Evolutionary conservation across 2,113 vertebrate species (phyloP).

Genomic region (Scortum barcoo): DNA sequence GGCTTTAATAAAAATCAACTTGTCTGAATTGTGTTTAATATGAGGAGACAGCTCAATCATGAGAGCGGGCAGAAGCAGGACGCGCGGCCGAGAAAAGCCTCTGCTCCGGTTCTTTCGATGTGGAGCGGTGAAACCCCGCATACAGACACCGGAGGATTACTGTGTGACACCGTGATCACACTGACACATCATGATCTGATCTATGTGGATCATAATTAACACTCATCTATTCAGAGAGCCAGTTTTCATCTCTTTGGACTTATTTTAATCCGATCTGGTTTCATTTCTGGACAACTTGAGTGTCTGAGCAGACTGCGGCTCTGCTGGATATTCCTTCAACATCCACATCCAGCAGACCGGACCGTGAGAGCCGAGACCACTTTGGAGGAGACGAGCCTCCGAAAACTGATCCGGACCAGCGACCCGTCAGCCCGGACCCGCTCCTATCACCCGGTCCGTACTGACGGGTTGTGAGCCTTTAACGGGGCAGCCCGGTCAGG

Average conservation of each 20-base stretch:
- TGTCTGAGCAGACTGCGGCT: constrained; percentile 2
- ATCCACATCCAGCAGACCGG: neutral
- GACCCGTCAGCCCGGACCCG: constrained; percentile 35
- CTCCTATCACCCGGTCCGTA: neutral
- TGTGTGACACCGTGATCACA: too few relatives aligned
- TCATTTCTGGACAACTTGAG: constrained; percentile 2
- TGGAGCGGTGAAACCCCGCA: constrained; percentile 29
- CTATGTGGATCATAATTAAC: neutral
- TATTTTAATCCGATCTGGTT: neutral
- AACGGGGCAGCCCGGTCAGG: neutral
- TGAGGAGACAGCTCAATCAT: neutral
- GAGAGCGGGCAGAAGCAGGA: neutral
- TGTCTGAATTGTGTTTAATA: constrained; percentile 31
- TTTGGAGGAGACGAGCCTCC: constrained; percentile 42
- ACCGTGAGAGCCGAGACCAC: constrained; percentile 40
- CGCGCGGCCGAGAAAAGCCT: neutral
- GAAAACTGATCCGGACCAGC: constrained; percentile 32
- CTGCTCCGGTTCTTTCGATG: neutral
- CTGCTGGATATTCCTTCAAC: constrained; percentile 21
- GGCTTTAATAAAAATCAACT: constrained; percentile 25
- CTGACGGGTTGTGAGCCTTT: constrained; percentile 29
- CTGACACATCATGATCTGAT: too few relatives aligned
- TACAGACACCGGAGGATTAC: constrained; percentile 15
- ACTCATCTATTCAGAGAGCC: neutral
- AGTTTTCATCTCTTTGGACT: neutral